Conservation (phyloP, 2,888 invertebrate genomes). For the Drosophila borealis region DNA sequence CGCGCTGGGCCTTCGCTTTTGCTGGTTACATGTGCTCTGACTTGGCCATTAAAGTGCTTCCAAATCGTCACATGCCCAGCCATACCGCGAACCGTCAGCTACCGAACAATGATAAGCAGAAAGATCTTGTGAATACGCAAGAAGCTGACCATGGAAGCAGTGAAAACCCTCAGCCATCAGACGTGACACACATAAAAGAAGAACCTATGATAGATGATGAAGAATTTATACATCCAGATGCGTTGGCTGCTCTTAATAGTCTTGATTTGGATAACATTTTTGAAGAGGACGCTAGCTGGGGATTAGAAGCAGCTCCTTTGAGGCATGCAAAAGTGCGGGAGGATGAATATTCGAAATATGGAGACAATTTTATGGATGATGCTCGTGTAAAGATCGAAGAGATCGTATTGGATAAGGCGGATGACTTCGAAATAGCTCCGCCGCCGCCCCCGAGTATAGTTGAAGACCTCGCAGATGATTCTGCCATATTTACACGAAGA, state of each 20-base stretch:
- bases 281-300: constrained; percentile 3
- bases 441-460: neutral
- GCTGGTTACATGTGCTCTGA: constrained; percentile 41
- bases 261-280: constrained; percentile 30
- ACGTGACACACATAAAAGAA: neutral
- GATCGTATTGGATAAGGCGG: neutral
- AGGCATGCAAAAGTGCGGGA: neutral
- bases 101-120: too few relatives aligned
- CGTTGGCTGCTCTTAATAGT: constrained; percentile 15
- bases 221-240: neutral
- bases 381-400: neutral
- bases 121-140: neutral
- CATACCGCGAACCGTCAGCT: neutral
- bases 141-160: neutral
- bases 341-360: neutral
- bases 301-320: neutral
- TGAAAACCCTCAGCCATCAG: too few relatives aligned
- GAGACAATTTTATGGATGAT: neutral
- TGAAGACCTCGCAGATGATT: neutral
- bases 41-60: constrained; percentile 29
- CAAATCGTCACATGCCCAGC: constrained; percentile 28
- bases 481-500: constrained; percentile 4
- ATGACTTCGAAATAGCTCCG: neutral
- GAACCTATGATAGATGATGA: neutral
- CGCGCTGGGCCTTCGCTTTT: constrained; percentile 42